These are phyloP conservation scores for Myotis lucifugus DNA, from an alignment of 2,113 vertebrate species.

Conservation along the genomic window DNA sequence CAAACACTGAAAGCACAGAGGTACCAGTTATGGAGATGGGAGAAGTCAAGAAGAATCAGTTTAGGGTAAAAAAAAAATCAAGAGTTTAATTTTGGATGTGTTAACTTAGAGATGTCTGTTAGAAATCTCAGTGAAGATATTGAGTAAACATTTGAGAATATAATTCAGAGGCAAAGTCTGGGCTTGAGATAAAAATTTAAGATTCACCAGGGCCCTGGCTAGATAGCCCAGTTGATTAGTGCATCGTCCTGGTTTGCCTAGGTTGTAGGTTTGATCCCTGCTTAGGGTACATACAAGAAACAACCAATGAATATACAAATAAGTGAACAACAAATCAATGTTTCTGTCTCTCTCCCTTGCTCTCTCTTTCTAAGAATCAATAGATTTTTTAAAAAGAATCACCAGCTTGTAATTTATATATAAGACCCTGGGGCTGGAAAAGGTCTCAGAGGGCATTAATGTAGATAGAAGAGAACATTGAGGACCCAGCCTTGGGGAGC, in stretches of 20 bases:
- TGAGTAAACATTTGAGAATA: neutral
- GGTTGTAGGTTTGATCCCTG: neutral
- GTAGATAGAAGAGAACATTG: neutral
- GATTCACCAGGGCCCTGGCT: neutral
- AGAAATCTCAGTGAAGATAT: neutral
- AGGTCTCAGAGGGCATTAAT: neutral
- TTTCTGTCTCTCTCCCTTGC: neutral
- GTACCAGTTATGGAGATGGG: neutral
- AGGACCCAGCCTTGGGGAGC: neutral
- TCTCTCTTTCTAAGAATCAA: neutral
- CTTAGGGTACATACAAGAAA: neutral
- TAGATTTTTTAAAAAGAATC: neutral
- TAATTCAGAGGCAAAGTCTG: neutral
- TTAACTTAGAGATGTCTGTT: neutral
- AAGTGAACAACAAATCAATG: neutral
- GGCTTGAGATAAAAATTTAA: neutral
- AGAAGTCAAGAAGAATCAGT: neutral
- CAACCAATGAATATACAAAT: neutral
- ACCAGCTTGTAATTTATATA: neutral
- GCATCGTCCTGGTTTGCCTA: neutral
- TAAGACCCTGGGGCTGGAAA: neutral
- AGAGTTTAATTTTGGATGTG: neutral
- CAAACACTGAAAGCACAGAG: neutral
- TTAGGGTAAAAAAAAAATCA: neutral
- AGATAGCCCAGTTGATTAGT: neutral